These are phyloP conservation scores for Schrankia costaestrigalis DNA, from an alignment of 2,888 invertebrate species.

Conservation along the genomic window DNA sequence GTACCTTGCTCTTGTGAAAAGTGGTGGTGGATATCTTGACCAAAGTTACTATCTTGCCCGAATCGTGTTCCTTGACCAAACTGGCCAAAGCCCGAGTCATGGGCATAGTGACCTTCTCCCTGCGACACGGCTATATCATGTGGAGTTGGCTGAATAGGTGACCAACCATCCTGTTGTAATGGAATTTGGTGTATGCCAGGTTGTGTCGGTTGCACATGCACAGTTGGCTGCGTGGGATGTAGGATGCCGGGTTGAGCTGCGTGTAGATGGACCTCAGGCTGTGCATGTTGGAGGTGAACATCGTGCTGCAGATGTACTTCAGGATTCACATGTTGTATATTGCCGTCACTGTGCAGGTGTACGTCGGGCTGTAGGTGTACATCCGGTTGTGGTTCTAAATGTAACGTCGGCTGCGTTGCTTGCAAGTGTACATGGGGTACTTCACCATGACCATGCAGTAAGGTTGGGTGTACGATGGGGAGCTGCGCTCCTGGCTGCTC, in stretches of 20 bases:
- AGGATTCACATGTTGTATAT: constrained; percentile 33
- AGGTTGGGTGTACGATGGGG: constrained; percentile 39
- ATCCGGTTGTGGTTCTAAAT: too few relatives aligned
- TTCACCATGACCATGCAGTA: constrained; percentile 36
- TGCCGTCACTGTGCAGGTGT: too few relatives aligned
- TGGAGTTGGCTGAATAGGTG: constrained; percentile 58
- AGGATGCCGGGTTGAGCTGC: constrained; percentile 29
- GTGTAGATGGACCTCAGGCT: constrained; percentile 36
- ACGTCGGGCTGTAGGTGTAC: constrained; percentile 20
- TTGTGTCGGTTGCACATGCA: constrained; percentile 35
- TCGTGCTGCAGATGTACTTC: constrained; percentile 37
- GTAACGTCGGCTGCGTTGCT: too few relatives aligned
- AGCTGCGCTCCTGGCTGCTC: constrained; percentile 41
- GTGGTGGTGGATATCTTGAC: constrained; percentile 46
- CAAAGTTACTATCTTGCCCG: constrained; percentile 14
- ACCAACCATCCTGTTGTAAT: constrained; percentile 67
- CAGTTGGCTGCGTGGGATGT: constrained; percentile 23
- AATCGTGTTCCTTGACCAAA: constrained; percentile 11
- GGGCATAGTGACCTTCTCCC: constrained; percentile 41
- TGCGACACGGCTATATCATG: constrained; percentile 40
- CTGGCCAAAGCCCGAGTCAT: constrained; percentile 16
- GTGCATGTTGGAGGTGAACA: constrained; percentile 38
- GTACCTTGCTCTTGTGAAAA: constrained; percentile 62
- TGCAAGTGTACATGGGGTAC: constrained; percentile 33
- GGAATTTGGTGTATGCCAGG: constrained; percentile 40